A percentile compares a stretch with the other conserved stretches of the same genome.
Evolutionary conservation across 2,888 invertebrate genomes (phyloP).

Genomic region (Tenthredo livida): DNA sequence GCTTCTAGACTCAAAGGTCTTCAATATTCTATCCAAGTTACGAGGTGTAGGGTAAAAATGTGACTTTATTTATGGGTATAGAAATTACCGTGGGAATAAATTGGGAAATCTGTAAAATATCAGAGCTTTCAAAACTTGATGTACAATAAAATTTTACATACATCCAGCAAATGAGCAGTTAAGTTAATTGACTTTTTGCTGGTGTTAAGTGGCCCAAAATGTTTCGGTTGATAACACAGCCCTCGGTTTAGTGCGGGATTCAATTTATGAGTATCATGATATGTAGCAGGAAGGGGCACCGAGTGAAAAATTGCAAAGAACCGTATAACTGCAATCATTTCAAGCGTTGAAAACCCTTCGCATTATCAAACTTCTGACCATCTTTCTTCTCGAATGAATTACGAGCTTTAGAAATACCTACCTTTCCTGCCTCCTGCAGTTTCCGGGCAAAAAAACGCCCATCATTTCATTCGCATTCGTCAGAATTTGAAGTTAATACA

Average conservation of each 20-base stretch:
- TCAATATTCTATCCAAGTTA: neutral
- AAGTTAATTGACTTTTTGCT: neutral
- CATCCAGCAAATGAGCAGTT: neutral
- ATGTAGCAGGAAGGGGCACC: neutral
- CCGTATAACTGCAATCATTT: slow-evolving; percentile 10
- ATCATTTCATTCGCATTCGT: neutral
- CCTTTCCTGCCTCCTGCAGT: neutral
- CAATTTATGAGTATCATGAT: slow-evolving; percentile 32
- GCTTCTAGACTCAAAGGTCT: neutral
- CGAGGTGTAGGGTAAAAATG: neutral
- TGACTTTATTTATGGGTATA: neutral
- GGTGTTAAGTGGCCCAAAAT: slow-evolving; percentile 21
- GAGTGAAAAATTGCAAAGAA: slow-evolving; percentile 7
- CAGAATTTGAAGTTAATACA: no score
- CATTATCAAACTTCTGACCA: neutral
- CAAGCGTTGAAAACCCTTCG: slow-evolving; percentile 19
- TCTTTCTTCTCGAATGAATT: neutral
- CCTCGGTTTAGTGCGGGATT: neutral
- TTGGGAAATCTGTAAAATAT: neutral
- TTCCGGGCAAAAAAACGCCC: neutral
- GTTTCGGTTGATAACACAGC: neutral
- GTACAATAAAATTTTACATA: neutral
- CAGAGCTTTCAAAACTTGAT: neutral
- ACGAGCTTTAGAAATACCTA: neutral
- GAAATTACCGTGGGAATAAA: neutral